A percentile compares a stretch with the other conserved stretches of the same genome.
Conservation (phyloP, 2,113 vertebrate species). For the Ancistrus triradiatus region DNA sequence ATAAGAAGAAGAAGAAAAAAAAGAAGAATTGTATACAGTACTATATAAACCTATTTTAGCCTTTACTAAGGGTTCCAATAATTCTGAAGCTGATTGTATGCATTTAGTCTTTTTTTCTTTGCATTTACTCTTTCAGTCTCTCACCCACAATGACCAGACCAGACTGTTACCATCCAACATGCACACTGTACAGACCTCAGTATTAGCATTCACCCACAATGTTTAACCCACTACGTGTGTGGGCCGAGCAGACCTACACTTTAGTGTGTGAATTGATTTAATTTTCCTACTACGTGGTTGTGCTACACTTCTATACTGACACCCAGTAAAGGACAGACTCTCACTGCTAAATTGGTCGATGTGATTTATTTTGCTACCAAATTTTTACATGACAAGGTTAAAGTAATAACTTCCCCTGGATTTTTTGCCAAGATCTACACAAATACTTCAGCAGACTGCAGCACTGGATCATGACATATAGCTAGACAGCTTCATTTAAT, state of each 20-base stretch:
- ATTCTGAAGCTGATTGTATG: too few relatives aligned
- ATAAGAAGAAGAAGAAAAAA: too few relatives aligned
- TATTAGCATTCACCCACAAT: conserved; percentile 38
- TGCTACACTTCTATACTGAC: not conserved
- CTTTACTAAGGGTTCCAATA: too few relatives aligned
- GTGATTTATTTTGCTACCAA: not conserved
- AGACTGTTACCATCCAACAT: conserved; percentile 20
- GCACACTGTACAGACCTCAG: conserved; percentile 39
- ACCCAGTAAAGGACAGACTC: not conserved
- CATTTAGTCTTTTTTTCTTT: too few relatives aligned
- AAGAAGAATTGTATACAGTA: too few relatives aligned
- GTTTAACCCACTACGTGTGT: conserved; percentile 21
- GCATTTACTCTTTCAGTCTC: conserved; percentile 15
- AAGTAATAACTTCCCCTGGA: too few relatives aligned
- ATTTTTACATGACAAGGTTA: too few relatives aligned
- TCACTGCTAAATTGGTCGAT: not conserved
- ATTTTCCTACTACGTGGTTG: not conserved
- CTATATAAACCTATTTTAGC: too few relatives aligned
- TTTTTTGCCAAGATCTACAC: too few relatives aligned
- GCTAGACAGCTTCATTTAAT: too few relatives aligned
- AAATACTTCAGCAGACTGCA: too few relatives aligned
- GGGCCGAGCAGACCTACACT: conserved; percentile 1
- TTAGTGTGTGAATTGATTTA: conserved; percentile 21
- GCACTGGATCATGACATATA: too few relatives aligned
- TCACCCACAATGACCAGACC: conserved; percentile 29